Conservation (phyloP, 2,797 vertebrate genomes). For the Crocodylus rhombifer region DNA sequence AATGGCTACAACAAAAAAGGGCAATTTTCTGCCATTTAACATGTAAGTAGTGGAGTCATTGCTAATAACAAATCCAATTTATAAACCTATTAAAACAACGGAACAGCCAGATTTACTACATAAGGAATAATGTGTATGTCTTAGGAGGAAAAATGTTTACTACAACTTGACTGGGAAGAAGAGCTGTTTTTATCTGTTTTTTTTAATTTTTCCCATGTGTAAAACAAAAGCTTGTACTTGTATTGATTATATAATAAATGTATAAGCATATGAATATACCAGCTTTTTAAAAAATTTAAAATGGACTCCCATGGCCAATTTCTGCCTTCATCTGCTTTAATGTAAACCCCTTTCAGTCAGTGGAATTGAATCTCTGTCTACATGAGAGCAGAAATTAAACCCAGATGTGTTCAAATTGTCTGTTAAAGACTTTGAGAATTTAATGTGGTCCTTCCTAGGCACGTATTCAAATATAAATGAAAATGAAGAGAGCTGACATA, state of each 20-base stretch:
- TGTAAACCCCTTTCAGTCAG: constrained; percentile 2
- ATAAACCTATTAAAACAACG: constrained; percentile 63
- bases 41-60: constrained; percentile 19
- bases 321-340: constrained; percentile 15
- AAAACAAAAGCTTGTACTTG: too few species aligned
- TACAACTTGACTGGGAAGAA: background rate
- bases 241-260: background rate
- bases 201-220: background rate
- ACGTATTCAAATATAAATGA: constrained; percentile 3
- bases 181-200: background rate
- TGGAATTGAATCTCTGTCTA: background rate
- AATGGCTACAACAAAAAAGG: constrained; percentile 1
- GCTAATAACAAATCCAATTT: constrained; percentile 59
- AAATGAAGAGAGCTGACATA: background rate
- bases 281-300: background rate
- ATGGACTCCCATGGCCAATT: background rate
- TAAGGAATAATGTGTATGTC: constrained; percentile 13
- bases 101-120: background rate
- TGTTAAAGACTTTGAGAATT: background rate
- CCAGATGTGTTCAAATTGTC: background rate
- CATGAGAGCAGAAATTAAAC: background rate
- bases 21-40: constrained; percentile 57
- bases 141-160: constrained; percentile 2
- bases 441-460: background rate
- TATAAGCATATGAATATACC: background rate